Base-by-base conservation (phyloP, 2,888 invertebrate genomes). In the Pseudococcus jackbeardsleyi region DNA sequence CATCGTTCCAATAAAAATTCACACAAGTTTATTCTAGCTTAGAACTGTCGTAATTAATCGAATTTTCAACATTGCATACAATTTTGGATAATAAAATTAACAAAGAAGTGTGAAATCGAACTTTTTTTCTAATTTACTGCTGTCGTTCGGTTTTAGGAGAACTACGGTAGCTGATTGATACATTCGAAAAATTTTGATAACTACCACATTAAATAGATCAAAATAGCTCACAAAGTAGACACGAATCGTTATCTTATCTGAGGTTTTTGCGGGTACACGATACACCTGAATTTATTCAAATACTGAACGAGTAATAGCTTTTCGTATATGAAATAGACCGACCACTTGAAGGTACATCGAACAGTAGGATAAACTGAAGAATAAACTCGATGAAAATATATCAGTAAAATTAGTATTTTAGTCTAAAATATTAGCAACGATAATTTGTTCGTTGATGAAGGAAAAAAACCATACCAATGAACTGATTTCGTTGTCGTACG, bases 211-310 rank as follows among this genome's bases (percentile, higher is more conserved):
- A 22, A 82, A 82, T 42, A 82, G 79, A 82, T 42, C n/a, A 82
- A 33, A 42, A 82, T 82, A 42, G 46, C 79, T 42, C 15, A 82
- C 46, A 82, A 82, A 82, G 79, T 82, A 82, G 46, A 46, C 42
- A 46, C 46, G 11, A n/a, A 8, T 46, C 46, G 39, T 82, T 82
- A 82, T 82, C 79, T 82, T 82, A 82, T 82, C 79, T 82, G 19
- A 42, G 39, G 42, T 72, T 82, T 39, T 82, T 42, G 79, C 79
- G 79, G 26, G 79, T 46, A 42, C 46, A 46, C 15, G 26, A 82
- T 46, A 82, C 79, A 46, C 42, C 79, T 46, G 79, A 46, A 82
- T 82, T 82, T 46, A 82, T 82, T 82, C 46, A 82, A 82, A 82
- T 82, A 82, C 46, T 22, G 46, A 82, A 82, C 42, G 79, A 82